Base-by-base conservation (phyloP, 2,888 invertebrate species). In the Neocrepidodera transversa region DNA sequence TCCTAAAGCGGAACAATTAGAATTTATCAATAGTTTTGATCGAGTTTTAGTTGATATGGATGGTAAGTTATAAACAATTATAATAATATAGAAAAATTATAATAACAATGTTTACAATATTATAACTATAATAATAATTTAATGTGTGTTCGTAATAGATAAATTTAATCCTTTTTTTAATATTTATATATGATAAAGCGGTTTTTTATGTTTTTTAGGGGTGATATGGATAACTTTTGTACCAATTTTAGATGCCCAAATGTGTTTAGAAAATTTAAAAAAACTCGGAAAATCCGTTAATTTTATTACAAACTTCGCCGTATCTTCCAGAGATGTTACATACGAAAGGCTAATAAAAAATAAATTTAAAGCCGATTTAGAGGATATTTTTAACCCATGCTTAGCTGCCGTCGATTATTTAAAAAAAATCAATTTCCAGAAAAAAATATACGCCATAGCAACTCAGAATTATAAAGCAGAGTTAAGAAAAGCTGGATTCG, bases 361-460 rank as follows among this genome's bases (percentile, higher is more conserved):
- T 16, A 66, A 70, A 14, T 60, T 70, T 14, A 47, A 63, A 26
- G 40, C 54, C 5, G 50, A 68, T 2, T 43, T 49, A 81, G 79
- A 82, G 28, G 78, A 82, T 45, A 75, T 86, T 0, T 81, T 83
- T 0, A 75, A 80, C 38, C 84, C 86, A 0, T 81, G 83, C 0
- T 68, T 74, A 23, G 84, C 84, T 0, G 82, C 85, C 32, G 78
- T 79, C 0, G 82, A 83, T 65, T 84, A 84, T 62, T 72, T 87
- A 32, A 84, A 84, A 66, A 81, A 80, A 2, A 67, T 80, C 0
- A 78, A 83, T 16, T 85, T 86, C 58, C 68, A 81, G 10, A 85
- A 82, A 51, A 78, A 82, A 60, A 75, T 83, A 0, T 85, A 79
- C 50, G 80, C 83, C 2, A 75, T 85, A 0, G 73, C 81, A 0